These are phyloP conservation scores for Corythaixoides concolor DNA, from an alignment of 2,113 vertebrate genomes.

Conservation along the genomic window DNA sequence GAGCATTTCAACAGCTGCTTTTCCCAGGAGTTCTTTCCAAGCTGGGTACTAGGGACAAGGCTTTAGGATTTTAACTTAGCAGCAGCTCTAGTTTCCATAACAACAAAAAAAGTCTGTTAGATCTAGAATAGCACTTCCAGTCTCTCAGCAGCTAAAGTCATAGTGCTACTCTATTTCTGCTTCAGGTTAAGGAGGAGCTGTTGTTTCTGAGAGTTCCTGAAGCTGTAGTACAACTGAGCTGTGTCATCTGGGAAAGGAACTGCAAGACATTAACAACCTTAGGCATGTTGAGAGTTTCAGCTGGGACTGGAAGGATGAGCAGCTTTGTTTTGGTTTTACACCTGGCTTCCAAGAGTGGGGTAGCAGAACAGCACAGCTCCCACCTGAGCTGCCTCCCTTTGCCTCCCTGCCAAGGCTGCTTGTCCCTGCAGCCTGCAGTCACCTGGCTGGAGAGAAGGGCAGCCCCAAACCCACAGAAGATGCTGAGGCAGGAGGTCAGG, in stretches of 20 bases:
- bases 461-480: neutral
- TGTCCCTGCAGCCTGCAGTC: neutral
- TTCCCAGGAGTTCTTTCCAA: neutral
- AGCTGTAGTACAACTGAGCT: neutral
- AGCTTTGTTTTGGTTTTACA: neutral
- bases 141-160: neutral
- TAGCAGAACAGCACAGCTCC: neutral
- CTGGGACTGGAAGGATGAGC: neutral
- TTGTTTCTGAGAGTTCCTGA: neutral
- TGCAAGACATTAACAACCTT: neutral
- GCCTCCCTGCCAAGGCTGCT: neutral
- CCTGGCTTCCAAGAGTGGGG: neutral
- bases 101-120: slow-evolving; percentile 4
- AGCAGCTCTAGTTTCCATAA: slow-evolving; percentile 53
- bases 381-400: neutral
- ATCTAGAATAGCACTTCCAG: neutral
- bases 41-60: neutral
- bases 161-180: neutral
- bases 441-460: neutral
- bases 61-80: neutral
- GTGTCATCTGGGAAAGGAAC: neutral
- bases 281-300: neutral
- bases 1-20: neutral
- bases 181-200: slow-evolving; percentile 13
- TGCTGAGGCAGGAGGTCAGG: slow-evolving; percentile 26